Base-by-base conservation (phyloP, 2,888 invertebrate genomes). In the Cephus nigrinus region DNA sequence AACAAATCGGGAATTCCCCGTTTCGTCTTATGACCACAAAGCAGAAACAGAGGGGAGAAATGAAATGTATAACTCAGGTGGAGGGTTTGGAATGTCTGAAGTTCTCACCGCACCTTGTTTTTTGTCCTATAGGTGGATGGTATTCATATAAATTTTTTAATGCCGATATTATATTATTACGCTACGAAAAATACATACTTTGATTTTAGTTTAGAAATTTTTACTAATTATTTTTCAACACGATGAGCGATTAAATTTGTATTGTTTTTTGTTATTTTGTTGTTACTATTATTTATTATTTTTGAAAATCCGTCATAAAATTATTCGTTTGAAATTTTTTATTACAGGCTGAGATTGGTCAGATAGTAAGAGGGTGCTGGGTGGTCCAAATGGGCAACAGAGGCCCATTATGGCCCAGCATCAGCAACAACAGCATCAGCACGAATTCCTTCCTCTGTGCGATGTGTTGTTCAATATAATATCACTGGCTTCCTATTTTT, bases 391-490 rank as follows among this genome's bases (percentile, higher is more conserved):
- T 91, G 91, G 91, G 88, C 86, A 84, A 87, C 86, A 85, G 86
- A 86, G 87, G 88, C 89, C 90, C 89, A 91, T 90, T 91, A 91
- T 91, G 91, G 91, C 91, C 89, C 90, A 90, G 83, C 87, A 87
- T 86, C 87, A 84, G 80, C 90, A 90, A 84, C 82, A 81, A 78
- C 88, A 88, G 78, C 87, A 88, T 80, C 91, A 90, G 82, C 88
- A 91, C 80, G 97, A 97, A 93, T 97, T 97, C 92, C 93, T 97
- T 92, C 97, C 97, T 85, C 94, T 97, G 90, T 97, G 97, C 94
- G 97, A 97, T 93, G 96, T 97, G 83, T 93, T 97, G 74, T 97
- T 97, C 93, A 97, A 97, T 92, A 96, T 97, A 91, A 97, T 97
- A 86, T 97, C 97, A 74, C 93, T 97, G 85, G 97, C 97, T 79